A percentile compares a stretch with the other conserved stretches of the same genome.
phyloP scores from a whole-genome alignment of 2,113 vertebrate species.

The Antechinus flavipes region DNA sequence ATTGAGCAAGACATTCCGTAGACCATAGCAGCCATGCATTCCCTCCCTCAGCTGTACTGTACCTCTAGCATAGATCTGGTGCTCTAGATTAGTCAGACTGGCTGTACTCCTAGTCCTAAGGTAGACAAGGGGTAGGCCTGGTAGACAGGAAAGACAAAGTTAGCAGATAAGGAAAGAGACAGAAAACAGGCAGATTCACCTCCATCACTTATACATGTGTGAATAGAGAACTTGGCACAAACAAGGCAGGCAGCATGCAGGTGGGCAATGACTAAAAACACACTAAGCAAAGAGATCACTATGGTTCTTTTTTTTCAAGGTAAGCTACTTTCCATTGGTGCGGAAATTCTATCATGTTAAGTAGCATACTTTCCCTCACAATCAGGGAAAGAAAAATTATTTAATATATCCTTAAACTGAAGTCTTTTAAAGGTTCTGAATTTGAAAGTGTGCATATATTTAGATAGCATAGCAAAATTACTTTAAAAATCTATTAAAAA shows the following conservation, averaged over 20 bases:
- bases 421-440: constrained; percentile 34
- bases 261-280: not conserved
- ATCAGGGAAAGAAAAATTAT: constrained; percentile 9
- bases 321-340: not conserved
- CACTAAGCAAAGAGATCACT: not conserved
- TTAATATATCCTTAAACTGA: constrained; percentile 23
- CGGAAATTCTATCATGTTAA: not conserved
- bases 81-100: constrained; percentile 97
- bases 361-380: not conserved
- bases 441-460: constrained; percentile 32
- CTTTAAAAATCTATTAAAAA: not conserved
- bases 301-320: not conserved
- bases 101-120: constrained; percentile 99
- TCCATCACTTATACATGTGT: constrained; percentile 46
- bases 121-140: constrained; percentile 97
- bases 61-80: constrained; percentile 97
- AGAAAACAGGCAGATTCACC: constrained; percentile 43
- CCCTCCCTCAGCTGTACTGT: constrained; percentile 86
- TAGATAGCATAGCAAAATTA: constrained; percentile 5
- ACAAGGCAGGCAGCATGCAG: constrained; percentile 48
- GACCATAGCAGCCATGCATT: constrained; percentile 54
- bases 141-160: constrained; percentile 92
- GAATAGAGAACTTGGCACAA: constrained; percentile 15
- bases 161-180: constrained; percentile 81
- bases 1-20: constrained; percentile 52